Evolutionary conservation across 2,888 invertebrate genomes (phyloP), one percentile per base, ranked within the genome.

Genomic region (Laspeyria flexula): DNA sequence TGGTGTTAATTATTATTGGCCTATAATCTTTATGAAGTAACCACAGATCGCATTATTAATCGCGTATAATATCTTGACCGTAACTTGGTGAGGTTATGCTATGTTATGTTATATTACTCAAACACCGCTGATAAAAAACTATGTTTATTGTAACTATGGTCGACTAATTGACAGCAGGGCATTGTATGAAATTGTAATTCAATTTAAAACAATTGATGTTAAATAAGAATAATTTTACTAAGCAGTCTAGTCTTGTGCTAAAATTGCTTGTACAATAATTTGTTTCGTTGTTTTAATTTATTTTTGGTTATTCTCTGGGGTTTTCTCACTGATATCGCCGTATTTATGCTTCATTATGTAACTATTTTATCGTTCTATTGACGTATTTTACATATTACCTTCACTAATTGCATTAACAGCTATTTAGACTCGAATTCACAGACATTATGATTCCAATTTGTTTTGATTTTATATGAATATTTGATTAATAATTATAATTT

Each of bases 371-470:
- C 27, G 27, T 13, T 46, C n/a, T 18, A 18, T 40, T 13, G 30
- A 45, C 38, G 25, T 25, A 12, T 39, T 39, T 40, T 12, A 27
- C 18, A 10, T 18, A 40, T 46, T 27, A 40, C 40, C 46, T 33
- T 27, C 33, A 40, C 16, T n/a, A 25, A 29, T 18, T 29, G 33
- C 27, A 33, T 29, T 25, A 27, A 21, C 27, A 16, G 31, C 30
- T 29, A 38, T 23, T 21, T n/a, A n/a, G n/a, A n/a, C n/a, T n/a
- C n/a, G n/a, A n/a, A n/a, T n/a, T n/a, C n/a, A n/a, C n/a, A n/a
- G n/a, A n/a, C n/a, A n/a, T 15, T 45, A 33, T 10, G 16, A 10
- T 23, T 12, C 13, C n/a, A 44, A 37, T 29, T 13, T 37, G 21
- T 12, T 25, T 29, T 30, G 31, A 0, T 21, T 16, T 1, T 12